Evolutionary conservation across 1,140 invertebrate species (phyloP).

Genomic region (Plectrocnemia conspersa): DNA sequence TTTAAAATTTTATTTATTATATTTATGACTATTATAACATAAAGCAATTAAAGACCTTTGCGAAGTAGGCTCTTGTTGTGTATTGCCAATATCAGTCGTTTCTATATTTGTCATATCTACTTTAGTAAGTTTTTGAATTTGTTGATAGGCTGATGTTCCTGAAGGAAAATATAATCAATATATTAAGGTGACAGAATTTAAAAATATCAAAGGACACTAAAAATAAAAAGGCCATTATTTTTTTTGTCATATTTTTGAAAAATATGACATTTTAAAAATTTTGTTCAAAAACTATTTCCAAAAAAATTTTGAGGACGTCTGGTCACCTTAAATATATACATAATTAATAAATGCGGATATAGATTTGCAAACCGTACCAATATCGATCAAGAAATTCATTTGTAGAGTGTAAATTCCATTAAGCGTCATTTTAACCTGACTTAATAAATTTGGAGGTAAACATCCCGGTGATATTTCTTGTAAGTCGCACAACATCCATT

Average conservation of each 20-base stretch:
- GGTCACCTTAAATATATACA: no score
- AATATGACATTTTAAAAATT: not conserved
- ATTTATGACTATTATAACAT: no score
- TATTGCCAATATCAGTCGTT: slow-evolving; percentile 42
- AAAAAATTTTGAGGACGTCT: slow-evolving; percentile 3
- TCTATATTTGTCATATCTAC: slow-evolving; percentile 48
- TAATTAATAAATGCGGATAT: not conserved
- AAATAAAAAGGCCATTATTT: not conserved
- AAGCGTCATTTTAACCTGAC: slow-evolving; percentile 38
- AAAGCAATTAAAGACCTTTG: slow-evolving; percentile 37
- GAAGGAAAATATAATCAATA: slow-evolving; percentile 22
- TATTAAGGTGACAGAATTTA: not conserved
- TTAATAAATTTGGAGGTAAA: slow-evolving; percentile 40
- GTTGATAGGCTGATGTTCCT: slow-evolving; percentile 49
- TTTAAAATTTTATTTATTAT: not conserved
- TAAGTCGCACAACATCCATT: slow-evolving; percentile 50
- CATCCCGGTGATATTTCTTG: slow-evolving; percentile 45
- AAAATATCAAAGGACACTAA: not conserved
- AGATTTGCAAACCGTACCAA: slow-evolving; percentile 41
- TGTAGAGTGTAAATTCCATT: slow-evolving; percentile 44
- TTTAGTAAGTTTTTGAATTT: slow-evolving; percentile 46
- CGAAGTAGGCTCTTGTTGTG: slow-evolving; percentile 43
- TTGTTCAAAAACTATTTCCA: not conserved
- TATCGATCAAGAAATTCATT: slow-evolving; percentile 44
- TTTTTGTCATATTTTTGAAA: not conserved